Base-by-base conservation (phyloP, 2,113 vertebrate species). In the Girardinichthys multiradiatus region DNA sequence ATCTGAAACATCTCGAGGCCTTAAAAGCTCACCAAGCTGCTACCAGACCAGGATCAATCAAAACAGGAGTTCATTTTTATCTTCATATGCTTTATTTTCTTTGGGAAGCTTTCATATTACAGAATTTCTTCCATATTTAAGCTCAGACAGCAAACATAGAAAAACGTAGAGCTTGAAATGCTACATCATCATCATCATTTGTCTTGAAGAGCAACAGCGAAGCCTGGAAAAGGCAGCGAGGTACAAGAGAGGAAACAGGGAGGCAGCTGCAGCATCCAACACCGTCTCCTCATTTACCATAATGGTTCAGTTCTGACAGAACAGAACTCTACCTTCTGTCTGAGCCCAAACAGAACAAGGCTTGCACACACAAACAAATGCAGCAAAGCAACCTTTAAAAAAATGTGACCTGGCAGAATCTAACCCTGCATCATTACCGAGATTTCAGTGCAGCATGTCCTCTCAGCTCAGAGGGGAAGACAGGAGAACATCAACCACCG, bases 81-180 rank as follows among this genome's bases (percentile, higher is more conserved):
- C 71, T 86, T 92, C 82, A 87, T 94, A 93, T 90, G 91, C 89
- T 93, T 92, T 90, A 93, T 91, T 90, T 91, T 91, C 86, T 93
- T 93, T 89, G 87, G 87, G 92, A 90, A 94, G 83, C 86, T 92
- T 87, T 90, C 80, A 81, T 91, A 90, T 88, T 81, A 91, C 84
- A 86, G 76, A 57, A 80, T 72, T 72, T 82, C 81, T 81, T 80
- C 72, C 58, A 84, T 72, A 74, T 82, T 72, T 79, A 80, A 91
- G 88, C 85, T 89, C 85, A 78, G 72, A 83, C 80, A 71, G 80
- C 67, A 89, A 79, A 84, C 82, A 89, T 83, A 86, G 70, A 87
- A 91, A 92, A 87, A 80, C 74, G 82, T 65, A 42, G 79, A 92
- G 89, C 89, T 86, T 80, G 80, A 91, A 92, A 92, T 78, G 48